Conservation (phyloP, 2,888 invertebrate species). For the Epinotia nisella region DNA sequence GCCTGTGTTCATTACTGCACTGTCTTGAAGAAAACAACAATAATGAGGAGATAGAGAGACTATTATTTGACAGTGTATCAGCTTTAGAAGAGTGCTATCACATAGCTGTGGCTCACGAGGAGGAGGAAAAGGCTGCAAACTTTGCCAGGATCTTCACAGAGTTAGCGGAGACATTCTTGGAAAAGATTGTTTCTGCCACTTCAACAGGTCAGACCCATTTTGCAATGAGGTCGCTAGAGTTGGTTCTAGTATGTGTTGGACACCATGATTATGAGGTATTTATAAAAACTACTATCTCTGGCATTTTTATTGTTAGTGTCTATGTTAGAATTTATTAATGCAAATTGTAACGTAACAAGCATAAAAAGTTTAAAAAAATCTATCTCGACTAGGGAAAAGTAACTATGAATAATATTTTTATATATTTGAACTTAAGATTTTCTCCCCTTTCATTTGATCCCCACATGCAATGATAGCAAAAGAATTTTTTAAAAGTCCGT, state of each 20-base stretch:
- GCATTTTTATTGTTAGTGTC: not conserved
- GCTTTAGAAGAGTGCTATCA: constrained; percentile 94
- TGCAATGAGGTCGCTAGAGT: constrained; percentile 93
- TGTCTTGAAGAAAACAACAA: constrained; percentile 91
- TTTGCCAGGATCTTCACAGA: constrained; percentile 98
- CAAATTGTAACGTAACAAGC: too few species aligned
- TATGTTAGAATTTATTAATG: not conserved
- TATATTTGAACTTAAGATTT: too few species aligned
- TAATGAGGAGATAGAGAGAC: constrained; percentile 89
- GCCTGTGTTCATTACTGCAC: constrained; percentile 93
- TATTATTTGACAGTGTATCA: constrained; percentile 92
- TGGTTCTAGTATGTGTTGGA: constrained; percentile 95
- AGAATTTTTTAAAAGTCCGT: too few species aligned
- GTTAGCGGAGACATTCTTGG: constrained; percentile 95
- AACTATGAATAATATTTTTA: too few species aligned
- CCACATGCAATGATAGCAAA: too few species aligned
- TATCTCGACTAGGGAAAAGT: too few species aligned
- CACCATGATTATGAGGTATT: constrained; percentile 97
- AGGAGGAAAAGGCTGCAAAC: constrained; percentile 96
- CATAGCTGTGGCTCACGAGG: constrained; percentile 95
- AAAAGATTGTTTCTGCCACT: constrained; percentile 89
- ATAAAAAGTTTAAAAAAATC: too few species aligned
- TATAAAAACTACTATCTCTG: not conserved
- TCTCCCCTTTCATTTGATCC: too few species aligned
- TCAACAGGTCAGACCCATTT: constrained; percentile 88